Percentiles rank a stretch among this genome's conserved stretches.
phyloP scores from a whole-genome alignment of 2,113 vertebrate genomes.

The Erpornis zantholeuca region DNA sequence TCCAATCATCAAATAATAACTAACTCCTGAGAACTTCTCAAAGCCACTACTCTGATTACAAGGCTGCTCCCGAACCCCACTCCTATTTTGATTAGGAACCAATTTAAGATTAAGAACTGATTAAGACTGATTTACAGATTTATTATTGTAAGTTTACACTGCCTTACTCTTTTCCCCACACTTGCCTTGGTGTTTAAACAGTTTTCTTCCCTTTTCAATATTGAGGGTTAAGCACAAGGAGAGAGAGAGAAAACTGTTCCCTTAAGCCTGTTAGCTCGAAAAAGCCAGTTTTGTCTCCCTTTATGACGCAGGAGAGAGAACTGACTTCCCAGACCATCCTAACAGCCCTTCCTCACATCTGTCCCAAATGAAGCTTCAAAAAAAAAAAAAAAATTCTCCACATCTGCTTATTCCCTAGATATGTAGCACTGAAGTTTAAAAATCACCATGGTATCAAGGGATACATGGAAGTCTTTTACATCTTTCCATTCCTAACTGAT shows the following conservation, averaged over 20 bases:
- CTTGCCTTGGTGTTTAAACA: background rate
- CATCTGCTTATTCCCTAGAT: background rate
- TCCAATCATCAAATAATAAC: background rate
- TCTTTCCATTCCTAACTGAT: background rate
- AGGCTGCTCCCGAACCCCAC: background rate
- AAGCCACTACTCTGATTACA: background rate
- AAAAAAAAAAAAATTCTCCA: background rate
- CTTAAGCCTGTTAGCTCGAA: background rate
- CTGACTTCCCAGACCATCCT: background rate
- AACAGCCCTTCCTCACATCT: background rate
- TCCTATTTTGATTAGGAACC: background rate
- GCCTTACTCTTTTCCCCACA: background rate
- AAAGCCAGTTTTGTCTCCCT: background rate
- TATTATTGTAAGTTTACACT: background rate
- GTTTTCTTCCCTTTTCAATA: background rate
- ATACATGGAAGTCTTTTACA: background rate
- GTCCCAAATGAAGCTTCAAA: background rate
- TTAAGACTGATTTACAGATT: background rate
- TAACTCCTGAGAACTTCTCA: background rate
- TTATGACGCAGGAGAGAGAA: background rate
- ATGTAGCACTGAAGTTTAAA: background rate
- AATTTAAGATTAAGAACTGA: constrained; percentile 4
- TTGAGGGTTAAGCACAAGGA: background rate
- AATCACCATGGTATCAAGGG: background rate
- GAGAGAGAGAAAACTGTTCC: background rate